These are phyloP conservation scores for Mylabris sibirica DNA, from an alignment of 2,888 invertebrate genomes.

Conservation along the genomic window DNA sequence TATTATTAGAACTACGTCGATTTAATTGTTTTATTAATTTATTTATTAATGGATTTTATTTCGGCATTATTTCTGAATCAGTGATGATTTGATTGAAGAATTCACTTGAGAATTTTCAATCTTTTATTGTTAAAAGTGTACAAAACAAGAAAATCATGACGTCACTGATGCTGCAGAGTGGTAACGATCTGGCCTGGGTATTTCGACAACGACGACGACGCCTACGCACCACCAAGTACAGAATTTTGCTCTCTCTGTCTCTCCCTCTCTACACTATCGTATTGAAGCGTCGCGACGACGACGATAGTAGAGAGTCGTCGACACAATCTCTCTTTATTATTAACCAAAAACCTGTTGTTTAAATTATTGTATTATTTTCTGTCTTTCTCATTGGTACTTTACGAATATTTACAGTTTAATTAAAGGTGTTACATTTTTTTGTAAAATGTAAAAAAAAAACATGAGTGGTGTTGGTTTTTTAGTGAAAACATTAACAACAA, in stretches of 20 bases:
- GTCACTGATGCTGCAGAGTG: conserved; percentile 58
- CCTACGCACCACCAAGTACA: conserved; percentile 26
- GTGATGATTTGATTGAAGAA: neutral
- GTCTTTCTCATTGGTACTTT: no score
- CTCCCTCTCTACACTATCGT: neutral
- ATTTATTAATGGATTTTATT: neutral
- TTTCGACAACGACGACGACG: conserved; percentile 52
- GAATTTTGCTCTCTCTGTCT: conserved; percentile 31
- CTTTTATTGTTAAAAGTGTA: conserved; percentile 33
- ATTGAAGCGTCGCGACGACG: conserved; percentile 38
- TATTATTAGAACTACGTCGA: neutral
- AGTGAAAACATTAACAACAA: conserved; percentile 72
- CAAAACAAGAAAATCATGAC: conserved; percentile 43
- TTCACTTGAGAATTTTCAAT: neutral
- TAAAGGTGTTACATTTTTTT: conserved; percentile 1
- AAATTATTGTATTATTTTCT: neutral
- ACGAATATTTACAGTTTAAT: neutral
- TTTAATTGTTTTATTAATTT: conserved; percentile 5
- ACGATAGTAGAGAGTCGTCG: conserved; percentile 39
- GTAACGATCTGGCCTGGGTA: conserved; percentile 55
- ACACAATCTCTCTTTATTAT: conserved; percentile 47
- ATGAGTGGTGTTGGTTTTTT: conserved; percentile 70
- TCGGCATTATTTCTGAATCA: neutral
- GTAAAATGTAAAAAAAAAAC: conserved; percentile 12
- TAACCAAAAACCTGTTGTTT: conserved; percentile 52